Evolutionary conservation across 2,888 invertebrate genomes (phyloP).

Genomic region (Chymomyza procnemis): DNA sequence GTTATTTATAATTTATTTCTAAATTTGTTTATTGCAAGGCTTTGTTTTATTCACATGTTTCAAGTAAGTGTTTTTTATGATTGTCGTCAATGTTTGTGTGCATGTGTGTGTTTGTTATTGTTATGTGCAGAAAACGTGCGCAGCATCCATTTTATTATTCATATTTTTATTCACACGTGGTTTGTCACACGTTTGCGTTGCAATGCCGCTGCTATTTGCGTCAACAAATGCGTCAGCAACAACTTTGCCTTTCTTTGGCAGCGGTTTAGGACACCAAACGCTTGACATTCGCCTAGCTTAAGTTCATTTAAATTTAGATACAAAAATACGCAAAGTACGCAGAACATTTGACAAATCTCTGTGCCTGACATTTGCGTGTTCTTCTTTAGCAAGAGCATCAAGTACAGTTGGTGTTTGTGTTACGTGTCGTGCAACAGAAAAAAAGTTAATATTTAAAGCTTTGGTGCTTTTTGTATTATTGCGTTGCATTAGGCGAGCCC

Average conservation of each 20-base stretch:
- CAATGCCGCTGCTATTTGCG: conserved; percentile 59
- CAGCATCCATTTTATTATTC: neutral
- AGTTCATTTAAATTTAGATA: conserved; percentile 63
- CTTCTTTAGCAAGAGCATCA: conserved; percentile 28
- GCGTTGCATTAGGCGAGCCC: conserved; percentile 22
- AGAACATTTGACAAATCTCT: conserved; percentile 56
- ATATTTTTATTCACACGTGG: conserved; percentile 48
- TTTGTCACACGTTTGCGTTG: conserved; percentile 33
- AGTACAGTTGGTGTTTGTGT: conserved; percentile 54
- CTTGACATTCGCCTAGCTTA: conserved; percentile 20
- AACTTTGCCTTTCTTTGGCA: conserved; percentile 18
- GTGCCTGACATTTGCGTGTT: conserved; percentile 34
- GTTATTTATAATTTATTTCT: neutral
- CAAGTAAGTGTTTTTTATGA: conserved; percentile 55
- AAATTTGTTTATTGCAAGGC: neutral
- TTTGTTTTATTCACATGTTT: conserved; percentile 51
- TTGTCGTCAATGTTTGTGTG: conserved; percentile 7
- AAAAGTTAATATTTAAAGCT: neutral
- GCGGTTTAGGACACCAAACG: conserved; percentile 20
- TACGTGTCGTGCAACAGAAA: neutral
- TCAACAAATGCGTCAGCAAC: conserved; percentile 60
- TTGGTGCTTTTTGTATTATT: neutral
- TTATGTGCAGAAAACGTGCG: conserved; percentile 39
- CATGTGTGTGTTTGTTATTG: conserved; percentile 4
- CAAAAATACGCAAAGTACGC: conserved; percentile 6